Conservation (phyloP, 2,888 invertebrate genomes). For the Chrysomela aeneicollis region DNA sequence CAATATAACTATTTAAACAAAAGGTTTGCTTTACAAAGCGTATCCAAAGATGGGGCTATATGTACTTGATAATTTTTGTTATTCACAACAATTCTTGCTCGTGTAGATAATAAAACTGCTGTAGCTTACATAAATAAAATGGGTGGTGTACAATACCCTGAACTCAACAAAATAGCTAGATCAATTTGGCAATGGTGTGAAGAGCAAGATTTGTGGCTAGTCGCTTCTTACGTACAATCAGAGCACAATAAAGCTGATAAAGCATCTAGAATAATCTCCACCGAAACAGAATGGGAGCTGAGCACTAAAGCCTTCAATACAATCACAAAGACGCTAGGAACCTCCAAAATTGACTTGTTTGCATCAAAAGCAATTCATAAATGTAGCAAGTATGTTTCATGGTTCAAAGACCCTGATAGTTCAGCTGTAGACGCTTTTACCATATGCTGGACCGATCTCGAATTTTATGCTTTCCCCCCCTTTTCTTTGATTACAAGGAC, state of each 20-base stretch:
- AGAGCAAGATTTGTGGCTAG: slow-evolving; percentile 4
- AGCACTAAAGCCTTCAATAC: neutral
- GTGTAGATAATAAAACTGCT: slow-evolving; percentile 26
- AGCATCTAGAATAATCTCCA: neutral
- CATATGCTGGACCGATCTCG: slow-evolving; percentile 25
- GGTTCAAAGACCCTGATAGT: slow-evolving; percentile 31
- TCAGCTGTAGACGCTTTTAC: slow-evolving; percentile 35
- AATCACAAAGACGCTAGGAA: neutral
- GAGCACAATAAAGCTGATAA: neutral
- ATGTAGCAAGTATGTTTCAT: slow-evolving; percentile 35
- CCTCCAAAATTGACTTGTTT: slow-evolving; percentile 30
- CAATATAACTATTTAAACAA: too few relatives aligned
- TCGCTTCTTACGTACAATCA: slow-evolving; percentile 14
- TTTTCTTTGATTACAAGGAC: slow-evolving; percentile 25
- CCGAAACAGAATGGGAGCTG: neutral
- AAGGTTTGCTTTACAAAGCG: too few relatives aligned
- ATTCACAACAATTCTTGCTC: too few relatives aligned
- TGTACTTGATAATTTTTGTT: too few relatives aligned
- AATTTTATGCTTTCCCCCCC: slow-evolving; percentile 40
- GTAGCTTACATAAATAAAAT: slow-evolving; percentile 19
- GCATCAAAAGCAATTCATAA: slow-evolving; percentile 31
- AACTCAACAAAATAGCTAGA: slow-evolving; percentile 9
- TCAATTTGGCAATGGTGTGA: slow-evolving; percentile 23
- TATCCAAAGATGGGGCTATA: too few relatives aligned
- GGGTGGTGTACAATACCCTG: slow-evolving; percentile 7